Base-by-base conservation (phyloP, 2,888 invertebrate species). In the Ligdia adustata region DNA sequence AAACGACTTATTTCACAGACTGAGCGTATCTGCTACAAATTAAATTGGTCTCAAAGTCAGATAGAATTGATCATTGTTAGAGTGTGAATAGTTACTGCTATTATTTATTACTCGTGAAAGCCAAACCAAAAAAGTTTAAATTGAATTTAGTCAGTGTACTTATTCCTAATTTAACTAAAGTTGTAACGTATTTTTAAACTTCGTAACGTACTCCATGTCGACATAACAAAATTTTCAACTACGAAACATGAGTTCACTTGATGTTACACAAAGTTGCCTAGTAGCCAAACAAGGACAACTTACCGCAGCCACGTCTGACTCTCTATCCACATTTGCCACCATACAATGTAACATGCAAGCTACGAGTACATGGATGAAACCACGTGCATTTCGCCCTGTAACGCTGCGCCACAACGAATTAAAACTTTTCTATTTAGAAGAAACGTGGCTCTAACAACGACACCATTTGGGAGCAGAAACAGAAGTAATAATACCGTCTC, bases 381-480 rank as follows among this genome's bases (percentile, higher is more conserved):
- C 7, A 7, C 24, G n/a, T 24, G 24, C 35, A 52, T 11, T 46
- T 31, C 16, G 18, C 34, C 14, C 9, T 22, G 14, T 27, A 42
- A 27, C 44, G 41, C 60, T 44, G 51, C 62, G 71, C 72, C 75
- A 66, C 74, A 70, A 62, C 72, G 64, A 79, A 80, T 82, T 79
- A 79, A 82, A 82, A 83, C 81, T 83, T 83, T 80, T 69, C 71
- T 75, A 74, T 77, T 79, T 79, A 74, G 70, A 75, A 74, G 72
- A 79, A 71, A 73, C 75, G 72, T 65, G 55, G 57, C 61, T 54
- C 58, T 64, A 66, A 58, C 13, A 57, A 44, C 63, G 44, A 37
- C 59, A 59, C 62, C 66, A 67, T 69, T 65, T 66, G 65, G 66
- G 60, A 67, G 60, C 57, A 64, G 66, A 52, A 60, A 63, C 65